A percentile compares a stretch with the other conserved stretches of the same genome.
Conservation (phyloP, 2,888 invertebrate species). For the Operophtera brumata region DNA sequence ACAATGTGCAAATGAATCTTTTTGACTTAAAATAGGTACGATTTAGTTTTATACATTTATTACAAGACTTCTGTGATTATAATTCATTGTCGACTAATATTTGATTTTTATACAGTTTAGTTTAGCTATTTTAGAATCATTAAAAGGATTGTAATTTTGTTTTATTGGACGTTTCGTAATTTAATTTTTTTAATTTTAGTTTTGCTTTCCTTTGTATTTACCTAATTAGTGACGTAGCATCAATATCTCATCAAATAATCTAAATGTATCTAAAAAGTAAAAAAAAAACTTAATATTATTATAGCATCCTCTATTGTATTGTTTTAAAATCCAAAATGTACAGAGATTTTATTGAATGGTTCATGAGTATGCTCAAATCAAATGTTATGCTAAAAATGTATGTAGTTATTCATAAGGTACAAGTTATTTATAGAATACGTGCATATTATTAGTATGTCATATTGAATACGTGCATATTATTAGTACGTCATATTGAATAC, state of each 20-base stretch:
- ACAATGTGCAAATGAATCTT: slow-evolving; percentile 43
- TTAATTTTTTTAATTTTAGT: slow-evolving; percentile 17
- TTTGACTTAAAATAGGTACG: slow-evolving; percentile 31
- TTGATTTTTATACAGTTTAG: slow-evolving; percentile 47
- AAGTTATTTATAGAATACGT: slow-evolving; percentile 42
- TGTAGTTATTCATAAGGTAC: slow-evolving; percentile 44
- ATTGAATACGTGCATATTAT: slow-evolving; percentile 45
- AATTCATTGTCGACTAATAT: slow-evolving; percentile 53
- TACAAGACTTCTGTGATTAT: slow-evolving; percentile 61
- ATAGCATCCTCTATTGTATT: slow-evolving; percentile 3
- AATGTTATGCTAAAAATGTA: slow-evolving; percentile 33
- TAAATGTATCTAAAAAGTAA: slow-evolving; percentile 15
- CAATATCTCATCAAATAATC: slow-evolving; percentile 17
- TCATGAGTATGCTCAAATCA: slow-evolving; percentile 61
- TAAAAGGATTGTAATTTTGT: slow-evolving; percentile 35
- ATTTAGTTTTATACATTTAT: slow-evolving; percentile 38
- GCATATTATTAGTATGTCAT: slow-evolving; percentile 48
- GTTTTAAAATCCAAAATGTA: slow-evolving; percentile 41
- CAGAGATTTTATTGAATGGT: slow-evolving; percentile 51
- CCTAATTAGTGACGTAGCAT: slow-evolving; percentile 11
- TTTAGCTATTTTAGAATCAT: slow-evolving; percentile 41
- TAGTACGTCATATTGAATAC: slow-evolving; percentile 48
- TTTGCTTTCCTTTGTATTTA: slow-evolving; percentile 19
- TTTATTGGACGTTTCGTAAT: slow-evolving; percentile 35
- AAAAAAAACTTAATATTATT: slow-evolving; percentile 6